Evolutionary conservation across 2,113 vertebrate species (phyloP).

Genomic region (Propithecus coquereli): DNA sequence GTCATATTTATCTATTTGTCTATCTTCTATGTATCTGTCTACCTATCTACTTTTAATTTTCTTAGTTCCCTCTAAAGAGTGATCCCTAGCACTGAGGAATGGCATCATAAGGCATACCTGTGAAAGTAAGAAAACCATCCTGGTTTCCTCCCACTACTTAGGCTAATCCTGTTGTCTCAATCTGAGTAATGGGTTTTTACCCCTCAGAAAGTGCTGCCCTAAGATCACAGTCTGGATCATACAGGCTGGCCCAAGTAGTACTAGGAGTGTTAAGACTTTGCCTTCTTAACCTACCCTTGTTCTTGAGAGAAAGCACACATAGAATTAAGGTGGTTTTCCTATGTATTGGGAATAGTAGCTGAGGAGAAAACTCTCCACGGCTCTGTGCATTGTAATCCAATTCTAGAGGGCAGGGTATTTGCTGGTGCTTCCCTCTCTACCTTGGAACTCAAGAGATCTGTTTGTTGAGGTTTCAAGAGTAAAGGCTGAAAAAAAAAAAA

Average conservation of each 20-base stretch:
- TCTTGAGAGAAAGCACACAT: background rate
- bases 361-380: background rate
- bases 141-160: background rate
- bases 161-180: background rate
- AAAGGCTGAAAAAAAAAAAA: too few species aligned
- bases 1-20: too few species aligned
- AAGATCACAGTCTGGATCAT: background rate
- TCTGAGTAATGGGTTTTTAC: background rate
- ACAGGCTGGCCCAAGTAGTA: background rate
- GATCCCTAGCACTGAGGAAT: background rate
- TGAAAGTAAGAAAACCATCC: background rate
- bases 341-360: background rate
- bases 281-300: background rate
- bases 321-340: background rate
- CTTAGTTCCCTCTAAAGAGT: background rate
- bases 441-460: background rate
- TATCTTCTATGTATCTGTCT: too few species aligned
- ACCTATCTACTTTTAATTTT: background rate
- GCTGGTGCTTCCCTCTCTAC: background rate
- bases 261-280: background rate
- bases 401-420: background rate
- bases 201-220: background rate
- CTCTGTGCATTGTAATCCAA: background rate
- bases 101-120: background rate
- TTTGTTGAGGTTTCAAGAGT: background rate